Base-by-base conservation (phyloP, 1,140 invertebrate species). In the Asobara japonica region DNA sequence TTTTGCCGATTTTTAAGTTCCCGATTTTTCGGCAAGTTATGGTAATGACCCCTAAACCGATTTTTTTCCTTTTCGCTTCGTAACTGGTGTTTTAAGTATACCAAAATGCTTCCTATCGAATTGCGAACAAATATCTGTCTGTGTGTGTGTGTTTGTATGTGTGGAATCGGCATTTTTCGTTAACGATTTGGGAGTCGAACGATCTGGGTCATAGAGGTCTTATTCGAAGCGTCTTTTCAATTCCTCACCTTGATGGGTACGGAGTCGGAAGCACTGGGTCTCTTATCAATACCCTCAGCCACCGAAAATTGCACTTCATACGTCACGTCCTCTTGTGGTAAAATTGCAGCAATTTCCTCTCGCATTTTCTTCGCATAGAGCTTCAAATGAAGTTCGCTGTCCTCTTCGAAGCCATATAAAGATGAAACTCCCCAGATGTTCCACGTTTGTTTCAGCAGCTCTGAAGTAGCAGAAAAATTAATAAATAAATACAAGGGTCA, bases 311-410 rank as follows among this genome's bases (percentile, higher is more conserved):
- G 77, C 7, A 78, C 76, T 3, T 72, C 51, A 38, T 86, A 86
- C 3, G 60, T 74, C 1, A 83, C 80, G 65, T 85, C 30, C 31
- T 86, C 82, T 30, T 79, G 72, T 0, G 74, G 27, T 11, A 83
- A 67, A 13, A 65, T 79, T 5, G n/a, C 62, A 51, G 84, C 81
- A 10, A 85, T 64, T 74, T 84, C 82, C 74, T 86, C 84, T 45
- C 82, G 78, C 25, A 86, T 72, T 75, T 65, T 78, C 71, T 84
- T 86, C 8, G 73, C 78, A 64, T 84, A 86, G 6, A 76, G 31
- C 69, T 85, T 86, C 4, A 86, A 70, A 22, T 75, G 65, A 3
- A 84, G 13, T 67, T 84, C 75, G 60, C 81, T 69, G 10, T 78
- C 71, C n/a, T 45, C 33, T 29, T 81, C 10, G 25, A 84, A 80